Evolutionary conservation across 2,797 vertebrate genomes (phyloP).

Genomic region (Sorex maritimensis): DNA sequence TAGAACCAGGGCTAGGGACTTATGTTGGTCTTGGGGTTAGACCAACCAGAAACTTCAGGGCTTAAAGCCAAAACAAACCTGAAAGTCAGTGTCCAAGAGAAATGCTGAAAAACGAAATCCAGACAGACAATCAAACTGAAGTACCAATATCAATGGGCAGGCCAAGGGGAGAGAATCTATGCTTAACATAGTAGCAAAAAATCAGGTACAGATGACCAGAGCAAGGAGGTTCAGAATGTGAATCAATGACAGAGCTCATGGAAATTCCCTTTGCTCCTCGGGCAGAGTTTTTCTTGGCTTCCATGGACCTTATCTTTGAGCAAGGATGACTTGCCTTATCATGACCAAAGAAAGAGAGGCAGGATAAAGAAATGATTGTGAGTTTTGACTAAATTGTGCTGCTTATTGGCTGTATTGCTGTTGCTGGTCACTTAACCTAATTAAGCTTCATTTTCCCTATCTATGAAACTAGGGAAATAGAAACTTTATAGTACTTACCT

Average conservation of each 20-base stretch:
- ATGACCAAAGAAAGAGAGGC: constrained; percentile 40
- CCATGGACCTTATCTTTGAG: constrained; percentile 8
- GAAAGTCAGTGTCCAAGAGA: neutral
- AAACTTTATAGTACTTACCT: neutral
- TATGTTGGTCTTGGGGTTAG: constrained; percentile 10
- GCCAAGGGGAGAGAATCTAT: constrained; percentile 36
- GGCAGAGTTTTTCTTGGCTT: constrained; percentile 17
- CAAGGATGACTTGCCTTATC: neutral
- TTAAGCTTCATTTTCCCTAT: constrained; percentile 10
- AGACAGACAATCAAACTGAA: neutral
- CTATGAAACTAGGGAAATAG: constrained; percentile 52
- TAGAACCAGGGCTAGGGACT: neutral
- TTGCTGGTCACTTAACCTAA: neutral
- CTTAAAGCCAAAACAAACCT: constrained; percentile 32
- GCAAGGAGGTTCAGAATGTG: neutral
- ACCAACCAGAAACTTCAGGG: neutral
- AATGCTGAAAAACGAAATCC: constrained; percentile 68
- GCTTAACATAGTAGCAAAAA: constrained; percentile 23
- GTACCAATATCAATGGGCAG: neutral
- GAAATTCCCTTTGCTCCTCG: neutral
- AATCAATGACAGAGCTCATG: constrained; percentile 15
- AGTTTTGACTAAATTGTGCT: neutral
- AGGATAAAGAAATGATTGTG: neutral
- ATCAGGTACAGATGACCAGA: neutral
- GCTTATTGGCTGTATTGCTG: constrained; percentile 30